Percentiles rank a stretch among this genome's conserved stretches.
These are phyloP conservation scores for Emydura subglobosa DNA, from an alignment of 2,113 vertebrate genomes.

Conservation along the genomic window DNA sequence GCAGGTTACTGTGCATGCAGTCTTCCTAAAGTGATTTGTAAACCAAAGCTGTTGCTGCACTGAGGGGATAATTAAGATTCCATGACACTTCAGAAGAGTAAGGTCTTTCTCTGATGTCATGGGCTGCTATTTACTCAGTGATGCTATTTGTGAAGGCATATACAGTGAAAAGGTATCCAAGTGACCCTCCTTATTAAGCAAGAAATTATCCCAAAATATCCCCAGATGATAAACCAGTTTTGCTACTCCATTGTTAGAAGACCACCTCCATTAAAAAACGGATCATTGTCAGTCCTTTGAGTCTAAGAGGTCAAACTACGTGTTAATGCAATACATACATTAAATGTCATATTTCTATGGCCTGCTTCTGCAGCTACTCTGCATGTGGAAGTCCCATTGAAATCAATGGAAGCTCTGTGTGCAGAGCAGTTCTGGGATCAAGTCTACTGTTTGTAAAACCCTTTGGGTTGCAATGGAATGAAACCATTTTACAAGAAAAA, in stretches of 20 bases:
- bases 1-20: rapidly evolving
- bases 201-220: neutral
- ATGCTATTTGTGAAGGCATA: rapidly evolving
- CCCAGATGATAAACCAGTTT: neutral
- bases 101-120: neutral
- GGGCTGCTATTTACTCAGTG: neutral
- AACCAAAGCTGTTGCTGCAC: neutral
- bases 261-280: neutral
- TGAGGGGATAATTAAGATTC: neutral
- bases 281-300: neutral
- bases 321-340: rapidly evolving
- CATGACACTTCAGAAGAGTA: neutral
- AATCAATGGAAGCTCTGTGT: neutral
- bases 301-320: neutral
- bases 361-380: neutral
- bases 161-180: neutral
- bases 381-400: neutral
- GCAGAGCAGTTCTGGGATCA: neutral
- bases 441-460: neutral
- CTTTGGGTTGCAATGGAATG: neutral
- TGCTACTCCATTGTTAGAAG: neutral
- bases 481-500: neutral
- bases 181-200: rapidly evolving
- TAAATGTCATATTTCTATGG: neutral
- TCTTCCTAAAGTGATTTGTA: neutral